phyloP scores from a whole-genome alignment of 2,888 invertebrate genomes.

The Melanostoma scalare region DNA sequence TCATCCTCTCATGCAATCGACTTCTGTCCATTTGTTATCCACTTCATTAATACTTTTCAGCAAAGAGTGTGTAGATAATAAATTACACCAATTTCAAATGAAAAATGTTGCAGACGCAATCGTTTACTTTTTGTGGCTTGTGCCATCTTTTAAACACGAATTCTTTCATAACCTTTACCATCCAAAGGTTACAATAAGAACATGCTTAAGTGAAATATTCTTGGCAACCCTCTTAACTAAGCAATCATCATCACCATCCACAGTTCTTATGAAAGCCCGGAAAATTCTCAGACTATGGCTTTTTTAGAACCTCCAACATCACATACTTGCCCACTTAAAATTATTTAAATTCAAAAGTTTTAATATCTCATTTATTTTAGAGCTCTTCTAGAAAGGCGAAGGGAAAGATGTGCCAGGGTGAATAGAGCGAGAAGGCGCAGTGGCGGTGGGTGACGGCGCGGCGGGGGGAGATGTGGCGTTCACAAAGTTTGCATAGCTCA shows the following conservation, averaged over 20 bases:
- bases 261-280: constrained; percentile 38
- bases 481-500: constrained; percentile 38
- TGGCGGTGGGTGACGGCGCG: background rate
- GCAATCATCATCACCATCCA: constrained; percentile 65
- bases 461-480: background rate
- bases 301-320: constrained; percentile 54
- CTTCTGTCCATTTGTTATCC: background rate
- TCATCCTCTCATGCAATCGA: no score
- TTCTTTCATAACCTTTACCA: constrained; percentile 24
- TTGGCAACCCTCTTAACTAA: constrained; percentile 48
- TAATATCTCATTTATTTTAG: constrained; percentile 70
- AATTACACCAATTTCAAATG: constrained; percentile 49
- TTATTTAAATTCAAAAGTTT: constrained; percentile 73
- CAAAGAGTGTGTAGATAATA: constrained; percentile 14
- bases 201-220: constrained; percentile 52
- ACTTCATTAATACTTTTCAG: background rate
- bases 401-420: constrained; percentile 18
- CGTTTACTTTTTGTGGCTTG: constrained; percentile 31
- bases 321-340: constrained; percentile 67
- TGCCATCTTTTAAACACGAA: background rate
- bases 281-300: constrained; percentile 50
- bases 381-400: constrained; percentile 26
- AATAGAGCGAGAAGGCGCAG: constrained; percentile 23
- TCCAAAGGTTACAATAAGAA: constrained; percentile 45
- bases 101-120: constrained; percentile 36